Percentiles rank a stretch among this genome's conserved stretches.
phyloP scores from a whole-genome alignment of 1,140 invertebrate genomes.

The Eupristina koningsbergeri region DNA sequence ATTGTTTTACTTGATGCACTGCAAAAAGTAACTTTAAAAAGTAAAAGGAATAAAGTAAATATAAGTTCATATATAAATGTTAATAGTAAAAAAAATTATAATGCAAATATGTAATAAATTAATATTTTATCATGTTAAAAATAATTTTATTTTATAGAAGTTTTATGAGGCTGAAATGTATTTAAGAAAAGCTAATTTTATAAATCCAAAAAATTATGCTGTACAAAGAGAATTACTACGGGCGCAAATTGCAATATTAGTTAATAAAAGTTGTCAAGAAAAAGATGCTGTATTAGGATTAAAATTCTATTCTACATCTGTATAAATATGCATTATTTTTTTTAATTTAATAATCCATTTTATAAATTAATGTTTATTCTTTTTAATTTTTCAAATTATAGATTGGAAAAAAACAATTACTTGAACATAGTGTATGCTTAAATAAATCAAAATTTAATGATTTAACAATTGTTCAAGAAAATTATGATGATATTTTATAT shows the following conservation, averaged over 20 bases:
- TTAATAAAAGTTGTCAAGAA: neutral
- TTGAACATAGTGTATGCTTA: neutral
- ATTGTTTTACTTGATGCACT: neutral
- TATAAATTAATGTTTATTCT: too few relatives aligned
- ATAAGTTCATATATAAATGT: too few relatives aligned
- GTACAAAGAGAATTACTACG: neutral
- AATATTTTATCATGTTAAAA: neutral
- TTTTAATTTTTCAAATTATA: too few relatives aligned
- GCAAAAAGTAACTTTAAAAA: too few relatives aligned
- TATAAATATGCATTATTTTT: neutral
- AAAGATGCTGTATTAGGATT: neutral
- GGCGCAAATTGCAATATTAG: neutral
- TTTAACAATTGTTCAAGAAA: neutral
- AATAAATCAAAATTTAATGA: neutral
- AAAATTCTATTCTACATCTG: neutral
- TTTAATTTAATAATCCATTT: neutral
- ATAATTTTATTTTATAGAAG: conserved; percentile 6
- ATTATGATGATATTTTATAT: neutral
- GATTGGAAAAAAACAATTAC: neutral
- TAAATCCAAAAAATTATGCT: neutral
- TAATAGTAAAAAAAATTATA: too few relatives aligned
- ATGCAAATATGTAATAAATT: too few relatives aligned
- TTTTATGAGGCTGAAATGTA: neutral
- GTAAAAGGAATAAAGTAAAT: too few relatives aligned
- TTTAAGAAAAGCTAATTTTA: neutral